Evolutionary conservation across 2,113 vertebrate genomes (phyloP).

Genomic region (Henicopernis longicauda): DNA sequence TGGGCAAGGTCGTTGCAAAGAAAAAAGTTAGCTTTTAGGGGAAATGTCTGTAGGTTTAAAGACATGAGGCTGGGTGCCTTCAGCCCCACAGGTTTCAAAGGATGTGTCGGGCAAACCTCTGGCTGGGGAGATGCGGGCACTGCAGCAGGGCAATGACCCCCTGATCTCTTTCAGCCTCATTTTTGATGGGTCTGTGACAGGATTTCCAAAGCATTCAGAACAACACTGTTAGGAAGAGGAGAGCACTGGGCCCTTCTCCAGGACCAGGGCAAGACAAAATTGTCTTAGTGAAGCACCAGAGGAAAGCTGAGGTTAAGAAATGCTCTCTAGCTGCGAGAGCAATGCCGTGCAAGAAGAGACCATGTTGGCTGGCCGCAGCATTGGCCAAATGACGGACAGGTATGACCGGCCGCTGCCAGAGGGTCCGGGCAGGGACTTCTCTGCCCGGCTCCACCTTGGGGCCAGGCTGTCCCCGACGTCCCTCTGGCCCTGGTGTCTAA

Average conservation of each 20-base stretch:
- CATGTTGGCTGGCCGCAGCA: background rate
- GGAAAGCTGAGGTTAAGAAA: background rate
- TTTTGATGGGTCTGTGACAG: background rate
- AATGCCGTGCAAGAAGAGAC: rapidly evolving
- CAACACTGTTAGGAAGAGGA: background rate
- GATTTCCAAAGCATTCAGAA: background rate
- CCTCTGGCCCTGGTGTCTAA: rapidly evolving
- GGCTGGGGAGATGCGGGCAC: background rate
- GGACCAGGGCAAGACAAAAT: background rate
- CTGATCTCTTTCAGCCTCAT: background rate
- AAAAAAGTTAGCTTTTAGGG: background rate
- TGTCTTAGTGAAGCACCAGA: background rate
- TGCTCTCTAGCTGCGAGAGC: background rate
- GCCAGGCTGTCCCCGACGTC: background rate
- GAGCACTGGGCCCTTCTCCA: background rate
- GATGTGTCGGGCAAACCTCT: background rate
- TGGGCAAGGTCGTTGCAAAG: background rate
- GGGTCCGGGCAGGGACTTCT: background rate
- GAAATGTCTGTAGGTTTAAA: background rate
- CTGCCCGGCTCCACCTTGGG: background rate
- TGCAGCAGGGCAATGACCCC: background rate
- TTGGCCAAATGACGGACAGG: rapidly evolving
- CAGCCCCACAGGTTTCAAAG: background rate
- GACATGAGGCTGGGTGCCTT: background rate
- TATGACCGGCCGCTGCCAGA: background rate